Base-by-base conservation (phyloP, 2,113 vertebrate genomes). In the Tyrannus savana region DNA sequence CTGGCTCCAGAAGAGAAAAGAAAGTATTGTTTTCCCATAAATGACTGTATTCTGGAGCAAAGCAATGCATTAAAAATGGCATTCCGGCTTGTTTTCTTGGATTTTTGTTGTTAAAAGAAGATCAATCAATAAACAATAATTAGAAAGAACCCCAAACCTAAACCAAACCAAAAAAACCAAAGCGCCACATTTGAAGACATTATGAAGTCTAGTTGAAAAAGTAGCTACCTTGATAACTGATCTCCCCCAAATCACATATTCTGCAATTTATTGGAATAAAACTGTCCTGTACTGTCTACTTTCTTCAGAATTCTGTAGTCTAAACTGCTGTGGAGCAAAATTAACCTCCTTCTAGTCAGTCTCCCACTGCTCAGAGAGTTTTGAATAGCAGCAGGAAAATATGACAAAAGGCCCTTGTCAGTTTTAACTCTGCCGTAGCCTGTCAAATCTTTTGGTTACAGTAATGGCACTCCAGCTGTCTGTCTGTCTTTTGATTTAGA, bases 381-480 rank as follows among this genome's bases (percentile, higher is more conserved):
- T 84, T 93, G 94, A 96, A 86, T 76, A 96, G 86, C 95, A 95
- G 94, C 94, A 97, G 92, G 94, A 89, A 95, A 93, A 95, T 90
- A 92, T 93, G 94, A 97, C 89, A 93, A 95, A 96, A 96, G 90
- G 42, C 72, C 80, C 67, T 95, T 93, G 75, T 95, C 95, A 90
- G 72, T 96, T 95, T 94, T 94, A 93, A 90, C 90, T 95, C 92
- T 84, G 86, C 90, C 88, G 76, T 77, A 95, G 68, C 68, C 90
- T 95, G 94, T 97, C 96, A 96, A 93, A 92, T 95, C 92, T 88
- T 77, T 89, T 39, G 68, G 92, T 90, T 96, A 90, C 72, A 90
- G 83, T 83, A 82, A 73, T 84, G 66, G 56, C 87, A 82, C 73
- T 94, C 87, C 93, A 95, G 69, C 89, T 96, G 88, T 64, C 93